Conservation (phyloP, 2,888 invertebrate species). For the Alviniconcha strummeri region DNA sequence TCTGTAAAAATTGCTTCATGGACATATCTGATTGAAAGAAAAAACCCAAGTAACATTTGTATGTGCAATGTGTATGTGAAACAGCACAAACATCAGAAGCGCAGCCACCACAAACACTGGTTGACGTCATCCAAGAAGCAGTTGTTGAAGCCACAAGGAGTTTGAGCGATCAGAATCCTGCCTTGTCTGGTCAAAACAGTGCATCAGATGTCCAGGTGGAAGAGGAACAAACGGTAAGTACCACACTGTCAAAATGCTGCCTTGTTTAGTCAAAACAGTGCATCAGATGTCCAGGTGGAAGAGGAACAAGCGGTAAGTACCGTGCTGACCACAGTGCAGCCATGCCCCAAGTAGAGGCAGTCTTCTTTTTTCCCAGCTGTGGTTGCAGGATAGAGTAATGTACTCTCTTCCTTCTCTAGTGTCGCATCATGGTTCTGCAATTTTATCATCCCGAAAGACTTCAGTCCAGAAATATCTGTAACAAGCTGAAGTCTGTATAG, state of each 20-base stretch:
- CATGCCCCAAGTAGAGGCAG: neutral
- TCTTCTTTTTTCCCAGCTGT: too few species aligned
- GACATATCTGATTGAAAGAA: neutral
- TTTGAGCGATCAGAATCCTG: slow-evolving; percentile 41
- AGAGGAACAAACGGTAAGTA: slow-evolving; percentile 47
- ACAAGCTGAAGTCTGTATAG: too few species aligned
- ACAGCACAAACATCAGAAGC: slow-evolving; percentile 43
- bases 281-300: slow-evolving; percentile 50
- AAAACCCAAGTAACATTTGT: too few species aligned
- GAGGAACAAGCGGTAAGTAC: slow-evolving; percentile 47
- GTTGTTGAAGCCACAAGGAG: slow-evolving; percentile 50
- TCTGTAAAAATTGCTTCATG: neutral
- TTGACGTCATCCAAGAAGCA: slow-evolving; percentile 65
- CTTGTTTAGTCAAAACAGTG: slow-evolving; percentile 53
- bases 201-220: slow-evolving; percentile 51
- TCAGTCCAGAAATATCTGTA: too few species aligned
- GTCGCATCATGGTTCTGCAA: too few species aligned
- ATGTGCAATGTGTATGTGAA: too few species aligned
- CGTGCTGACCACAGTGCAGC: slow-evolving; percentile 14
- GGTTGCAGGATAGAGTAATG: too few species aligned
- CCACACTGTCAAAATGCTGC: slow-evolving; percentile 34
- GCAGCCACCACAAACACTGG: slow-evolving; percentile 54
- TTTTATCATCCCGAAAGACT: too few species aligned
- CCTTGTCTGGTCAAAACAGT: slow-evolving; percentile 53
- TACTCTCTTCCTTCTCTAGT: too few species aligned